Conservation (phyloP, 1,140 invertebrate genomes). For the Leptopilina clavipes region DNA sequence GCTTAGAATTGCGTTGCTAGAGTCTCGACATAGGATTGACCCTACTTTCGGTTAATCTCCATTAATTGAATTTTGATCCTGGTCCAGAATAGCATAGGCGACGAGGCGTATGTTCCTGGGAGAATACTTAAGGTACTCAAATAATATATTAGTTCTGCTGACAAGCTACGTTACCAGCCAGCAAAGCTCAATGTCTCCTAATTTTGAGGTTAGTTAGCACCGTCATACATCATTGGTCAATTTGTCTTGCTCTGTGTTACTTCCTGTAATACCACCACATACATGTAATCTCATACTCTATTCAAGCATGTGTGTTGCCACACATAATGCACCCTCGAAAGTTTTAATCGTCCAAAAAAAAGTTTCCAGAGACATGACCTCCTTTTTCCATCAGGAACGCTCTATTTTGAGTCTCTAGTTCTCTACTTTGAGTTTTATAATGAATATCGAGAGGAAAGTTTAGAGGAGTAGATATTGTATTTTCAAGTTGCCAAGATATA, state of each 20-base stretch:
- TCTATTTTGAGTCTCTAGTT: conserved; percentile 28
- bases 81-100: neutral
- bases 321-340: neutral
- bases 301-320: neutral
- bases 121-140: conserved; percentile 32
- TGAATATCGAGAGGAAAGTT: conserved; percentile 30
- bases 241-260: conserved; percentile 24
- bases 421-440: conserved; percentile 6
- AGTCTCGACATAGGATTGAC: conserved; percentile 31
- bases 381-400: neutral
- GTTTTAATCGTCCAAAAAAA: conserved; percentile 14
- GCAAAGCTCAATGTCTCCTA: conserved; percentile 2
- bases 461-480: conserved; percentile 20
- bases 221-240: conserved; percentile 27
- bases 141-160: conserved; percentile 38
- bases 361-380: neutral
- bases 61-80: conserved; percentile 38
- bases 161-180: neutral
- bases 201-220: conserved; percentile 21
- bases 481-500: neutral
- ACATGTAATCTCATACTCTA: neutral
- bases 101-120: neutral
- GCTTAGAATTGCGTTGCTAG: neutral
- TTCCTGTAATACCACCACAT: neutral
- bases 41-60: conserved; percentile 35